phyloP scores from a whole-genome alignment of 2,113 vertebrate species.

The Alosa alosa region DNA sequence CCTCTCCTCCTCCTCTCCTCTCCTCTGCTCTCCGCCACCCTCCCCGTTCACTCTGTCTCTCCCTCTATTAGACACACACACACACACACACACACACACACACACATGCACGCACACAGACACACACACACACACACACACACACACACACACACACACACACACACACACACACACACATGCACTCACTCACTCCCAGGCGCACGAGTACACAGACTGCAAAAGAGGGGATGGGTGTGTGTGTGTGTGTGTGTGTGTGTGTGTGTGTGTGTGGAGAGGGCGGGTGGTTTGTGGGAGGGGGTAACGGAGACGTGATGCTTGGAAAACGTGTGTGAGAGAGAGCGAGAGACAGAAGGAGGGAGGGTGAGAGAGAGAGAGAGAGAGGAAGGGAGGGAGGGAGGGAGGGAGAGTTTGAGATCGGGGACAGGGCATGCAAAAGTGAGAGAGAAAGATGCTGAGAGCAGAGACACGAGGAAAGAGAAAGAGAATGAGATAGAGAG shows the following conservation, averaged over 20 bases:
- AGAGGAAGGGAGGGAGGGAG: constrained; percentile 53
- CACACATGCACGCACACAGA: constrained; percentile 47
- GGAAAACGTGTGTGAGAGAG: constrained; percentile 58
- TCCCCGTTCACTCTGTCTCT: constrained; percentile 49
- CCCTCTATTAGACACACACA: constrained; percentile 45
- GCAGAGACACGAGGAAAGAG: constrained; percentile 41
- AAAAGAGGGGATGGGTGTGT: constrained; percentile 41
- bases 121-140: constrained; percentile 44
- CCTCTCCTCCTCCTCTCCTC: constrained; percentile 36
- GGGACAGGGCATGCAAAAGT: constrained; percentile 37
- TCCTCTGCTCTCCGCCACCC: constrained; percentile 58
- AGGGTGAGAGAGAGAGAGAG: constrained; percentile 45
- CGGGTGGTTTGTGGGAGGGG: constrained; percentile 40
- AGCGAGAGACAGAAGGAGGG: constrained; percentile 54
- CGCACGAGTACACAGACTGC: constrained; percentile 56
- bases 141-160: constrained; percentile 39
- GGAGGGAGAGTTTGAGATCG: constrained; percentile 40
- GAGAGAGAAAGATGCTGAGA: constrained; percentile 39
- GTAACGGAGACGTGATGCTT: constrained; percentile 62
- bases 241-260: constrained; percentile 27
- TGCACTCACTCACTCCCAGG: constrained; percentile 32
- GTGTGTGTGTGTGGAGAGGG: constrained; percentile 17
- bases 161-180: too few relatives aligned
- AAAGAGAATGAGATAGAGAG: neutral
- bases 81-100: constrained; percentile 39